Conservation (phyloP, 1,140 invertebrate species). For the Trichoplusia ni region DNA sequence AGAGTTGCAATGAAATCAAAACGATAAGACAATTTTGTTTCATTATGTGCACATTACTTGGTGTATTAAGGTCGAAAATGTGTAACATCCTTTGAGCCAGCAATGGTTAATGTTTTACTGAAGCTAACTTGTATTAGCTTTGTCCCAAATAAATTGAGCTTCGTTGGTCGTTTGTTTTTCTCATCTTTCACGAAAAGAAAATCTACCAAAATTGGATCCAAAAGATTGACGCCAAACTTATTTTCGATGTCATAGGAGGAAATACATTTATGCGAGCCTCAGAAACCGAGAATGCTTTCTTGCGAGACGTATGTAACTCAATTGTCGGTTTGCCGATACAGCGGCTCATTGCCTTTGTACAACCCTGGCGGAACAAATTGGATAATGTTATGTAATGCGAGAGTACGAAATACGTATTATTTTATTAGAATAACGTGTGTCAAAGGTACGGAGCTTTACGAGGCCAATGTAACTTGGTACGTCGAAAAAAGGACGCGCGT, state of each 20-base stretch:
- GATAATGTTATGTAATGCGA: constrained; percentile 35
- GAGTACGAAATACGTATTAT: constrained; percentile 7
- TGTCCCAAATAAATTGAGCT: too few relatives aligned
- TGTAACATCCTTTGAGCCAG: too few relatives aligned
- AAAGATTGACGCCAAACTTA: constrained; percentile 14
- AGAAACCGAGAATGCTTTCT: constrained; percentile 5
- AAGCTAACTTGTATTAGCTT: too few relatives aligned
- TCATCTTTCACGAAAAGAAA: neutral
- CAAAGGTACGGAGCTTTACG: constrained; percentile 6
- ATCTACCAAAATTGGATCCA: constrained; percentile 9
- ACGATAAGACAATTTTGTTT: too few relatives aligned
- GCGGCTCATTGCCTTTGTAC: constrained; percentile 40
- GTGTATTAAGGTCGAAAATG: too few relatives aligned
- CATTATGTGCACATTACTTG: too few relatives aligned
- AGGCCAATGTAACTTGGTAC: too few relatives aligned
- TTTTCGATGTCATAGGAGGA: neutral
- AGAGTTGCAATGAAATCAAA: too few relatives aligned
- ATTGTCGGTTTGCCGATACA: constrained; percentile 37
- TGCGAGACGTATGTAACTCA: constrained; percentile 33
- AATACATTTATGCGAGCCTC: constrained; percentile 13
- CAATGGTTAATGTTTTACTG: too few relatives aligned
- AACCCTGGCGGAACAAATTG: constrained; percentile 36
- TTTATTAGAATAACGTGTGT: constrained; percentile 25
- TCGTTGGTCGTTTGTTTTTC: too few relatives aligned
- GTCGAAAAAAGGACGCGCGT: too few relatives aligned